Base-by-base conservation (phyloP, 2,888 invertebrate genomes). In the Ametastegia equiseti region DNA sequence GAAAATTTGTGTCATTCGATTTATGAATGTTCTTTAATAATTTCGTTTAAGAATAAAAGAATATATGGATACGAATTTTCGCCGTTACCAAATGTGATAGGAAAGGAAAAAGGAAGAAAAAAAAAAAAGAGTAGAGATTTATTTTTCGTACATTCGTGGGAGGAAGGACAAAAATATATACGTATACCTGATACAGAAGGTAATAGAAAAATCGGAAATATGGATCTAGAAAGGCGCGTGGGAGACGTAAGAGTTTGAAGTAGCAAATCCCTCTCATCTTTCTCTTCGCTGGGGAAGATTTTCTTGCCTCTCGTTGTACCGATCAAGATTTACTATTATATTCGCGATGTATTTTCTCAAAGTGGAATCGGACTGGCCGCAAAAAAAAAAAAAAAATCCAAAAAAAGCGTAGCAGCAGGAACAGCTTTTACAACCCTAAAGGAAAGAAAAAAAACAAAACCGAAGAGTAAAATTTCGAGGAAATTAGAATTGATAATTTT, bases 121-220 rank as follows among this genome's bases (percentile, higher is more conserved):
- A n/a, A n/a, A n/a, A n/a, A n/a, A 33, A 30, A 63, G 30, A 67
- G 9, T n/a, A n/a, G 39, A 39, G 65, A 67, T 67, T 67, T 39
- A 67, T 67, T 36, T 71, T 23, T 71, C 7, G 71, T 27, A 71
- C 47, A 71, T 47, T 23, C 30, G 13, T 42, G 19, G 2, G 2
- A 23, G 42, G 39, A n/a, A 42, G 7, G 69, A 69, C 23, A 39
- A 33, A 69, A 13, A 27, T 30, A 30, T 71, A 23, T 27, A 27
- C 15, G 47, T 13, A 13, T 45, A 71, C 15, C 15, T 15, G n/a
- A 13, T 4, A 63, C 11, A 7, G 2, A 0, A 71, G 27, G 71
- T 47, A 45, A 71, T 71, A 71, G 30, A 15, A 71, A 71, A 71
- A 71, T 47, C 30, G 45, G 47, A 42, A 71, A 71, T 71, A 71